Evolutionary conservation across 2,797 vertebrate species (phyloP), one percentile per base, ranked within the genome.

Genomic region (Poeciliopsis paucimaculata): DNA sequence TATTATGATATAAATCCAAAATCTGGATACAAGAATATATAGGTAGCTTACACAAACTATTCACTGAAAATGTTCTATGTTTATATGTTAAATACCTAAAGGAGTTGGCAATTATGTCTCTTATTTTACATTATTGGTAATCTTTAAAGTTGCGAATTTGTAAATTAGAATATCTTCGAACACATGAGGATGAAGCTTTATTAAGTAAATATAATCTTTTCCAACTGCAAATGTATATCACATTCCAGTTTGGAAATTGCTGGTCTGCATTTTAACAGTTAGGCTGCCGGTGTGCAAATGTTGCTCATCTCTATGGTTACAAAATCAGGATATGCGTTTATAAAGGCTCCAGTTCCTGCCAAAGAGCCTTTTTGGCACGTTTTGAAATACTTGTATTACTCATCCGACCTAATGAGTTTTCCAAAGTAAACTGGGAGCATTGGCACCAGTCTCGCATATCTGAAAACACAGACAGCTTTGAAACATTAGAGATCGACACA

Each of bases 291-390:
- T 51, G 46, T 55, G 49, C 36, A 51, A 55, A 20, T 62, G 43
- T 49, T 73, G 26, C 49, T 73, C 7, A 8, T 90, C 55, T 16
- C 89, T 86, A 80, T 87, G 80, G 89, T 71, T 72, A 86, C 91
- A 76, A 39, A 81, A 84, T 78, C 80, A 85, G 57, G 23, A 82
- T 55, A 76, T 81, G 64, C 39, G 2, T 77, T 80, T 77, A 15
- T 68, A 80, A 80, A 73, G 75, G 20, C 39, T 64, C 47, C 64
- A 55, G 81, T 75, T 77, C 12, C 43, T 78, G 74, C 79, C 78
- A 87, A 82, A 82, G 83, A 92, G 77, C 78, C 84, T 90, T 90
- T 92, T 90, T 91, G 90, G 83, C 86, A 75, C 11, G 47, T 70
- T 84, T 81, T 81, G 80, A 87, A 83, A 88, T 82, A 62, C 78